Base-by-base conservation (phyloP, 2,797 vertebrate genomes). In the Tenualosa thibaudeaui region DNA sequence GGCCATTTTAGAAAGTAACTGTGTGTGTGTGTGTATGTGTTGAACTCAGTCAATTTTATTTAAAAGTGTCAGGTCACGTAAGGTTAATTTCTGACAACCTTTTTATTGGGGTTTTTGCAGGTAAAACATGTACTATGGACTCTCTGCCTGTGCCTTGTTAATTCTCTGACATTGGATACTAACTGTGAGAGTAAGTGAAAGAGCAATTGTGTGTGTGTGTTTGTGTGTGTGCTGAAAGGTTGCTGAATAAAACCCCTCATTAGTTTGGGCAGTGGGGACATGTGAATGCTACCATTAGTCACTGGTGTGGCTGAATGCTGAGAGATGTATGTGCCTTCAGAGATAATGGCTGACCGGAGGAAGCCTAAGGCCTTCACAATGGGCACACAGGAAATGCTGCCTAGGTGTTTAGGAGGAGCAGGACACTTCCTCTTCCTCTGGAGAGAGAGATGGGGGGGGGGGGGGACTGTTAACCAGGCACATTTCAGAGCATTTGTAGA, bases 271-370 rank as follows among this genome's bases (percentile, higher is more conserved):
- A 71, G 85, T 85, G 85, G 43, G 86, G 88, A 85, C 88, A 85
- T 89, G 88, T 87, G 86, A 89, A 89, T 87, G 53, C 37, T 83
- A 68, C 86, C 84, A 84, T 89, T 88, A 88, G 87, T 75, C 88
- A 85, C 86, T 89, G 88, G 82, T 19, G 81, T 89, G 81, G 86
- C 86, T 85, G 82, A 82, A 84, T 81, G 86, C 13, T 3, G 83
- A 85, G 83, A 85, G 85, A 86, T 12, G 24, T 85, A 87, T 87
- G 86, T 81, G 82, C 78, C 71, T 85, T 86, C 65, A 46, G 82
- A 65, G 84, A 87, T 89, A 86, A 90, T 88, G 86, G 58, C 83
- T 40, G 54, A 71, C 81, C 46, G 60, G 82, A 54, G 84, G 82
- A 83, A 83, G 86, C 24, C 81, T 50, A 89, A 78, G 31, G 46